Base-by-base conservation (phyloP, 2,888 invertebrate genomes). In the Tipula confusa region DNA sequence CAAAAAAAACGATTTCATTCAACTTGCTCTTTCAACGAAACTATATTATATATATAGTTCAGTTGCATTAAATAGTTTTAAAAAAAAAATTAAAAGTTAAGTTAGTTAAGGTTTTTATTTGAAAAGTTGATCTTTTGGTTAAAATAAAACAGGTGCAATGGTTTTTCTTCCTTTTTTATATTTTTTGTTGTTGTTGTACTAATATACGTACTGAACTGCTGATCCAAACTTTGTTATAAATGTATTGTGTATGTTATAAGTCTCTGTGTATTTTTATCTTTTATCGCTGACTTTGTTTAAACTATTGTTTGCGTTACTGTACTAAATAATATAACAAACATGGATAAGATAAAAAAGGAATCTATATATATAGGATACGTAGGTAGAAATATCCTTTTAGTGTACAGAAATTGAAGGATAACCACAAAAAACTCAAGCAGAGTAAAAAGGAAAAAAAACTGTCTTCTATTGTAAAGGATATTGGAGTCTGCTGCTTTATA, bases 121-220 rank as follows among this genome's bases (percentile, higher is more conserved):
- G 64, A 64, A 64, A 64, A 64, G 64, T 64, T 64, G 64, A 64
- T 64, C 64, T 64, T 64, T 64, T 64, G 64, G 64, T 64, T 64
- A 24, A 24, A 64, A 24, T 64, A 64, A 64, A 64, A 64, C 64
- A 64, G 64, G 64, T 64, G 64, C 64, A 64, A 24, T 43, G 2
- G 24, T 48, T 18, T n/a, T 48, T 48, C 48, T 18, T 48, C 48
- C 48, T 48, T 48, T 48, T 38, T 5, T 13, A 18, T 15, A 18
- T 9, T 18, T 7, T 48, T 48, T 48, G 15, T 48, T 48, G 18
- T 33, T 33, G 33, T 33, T 33, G 64, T 64, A n/a, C n/a, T n/a
- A n/a, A n/a, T n/a, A n/a, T n/a, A 24, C 64, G 11, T 11, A 64
- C 24, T 11, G 64, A 64, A 64, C 64, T 64, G 24, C 64, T 64